These are phyloP conservation scores for Romanogobio albipinnatus DNA, from an alignment of 2,113 vertebrate genomes.

Conservation along the genomic window DNA sequence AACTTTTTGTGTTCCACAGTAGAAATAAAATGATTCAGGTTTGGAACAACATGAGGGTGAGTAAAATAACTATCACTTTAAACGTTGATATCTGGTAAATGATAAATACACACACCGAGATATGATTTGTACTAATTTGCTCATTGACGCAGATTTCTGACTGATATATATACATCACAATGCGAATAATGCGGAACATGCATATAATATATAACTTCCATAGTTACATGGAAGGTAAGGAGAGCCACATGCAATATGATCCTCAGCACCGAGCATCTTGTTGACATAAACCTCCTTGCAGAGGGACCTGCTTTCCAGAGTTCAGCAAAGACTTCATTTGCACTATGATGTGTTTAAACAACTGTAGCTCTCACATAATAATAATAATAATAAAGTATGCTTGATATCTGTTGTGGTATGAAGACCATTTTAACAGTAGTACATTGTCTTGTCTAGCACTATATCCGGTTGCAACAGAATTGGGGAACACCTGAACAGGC, in stretches of 20 bases:
- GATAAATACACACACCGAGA: not conserved
- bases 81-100: not conserved
- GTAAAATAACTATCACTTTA: not conserved
- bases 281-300: constrained; percentile 72
- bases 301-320: constrained; percentile 51
- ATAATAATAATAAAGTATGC: constrained; percentile 20
- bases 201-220: constrained; percentile 75
- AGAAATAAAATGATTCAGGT: not conserved
- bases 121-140: not conserved
- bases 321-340: constrained; percentile 62
- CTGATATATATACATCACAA: constrained; percentile 5
- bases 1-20: not conserved
- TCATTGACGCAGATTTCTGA: not conserved
- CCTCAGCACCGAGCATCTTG: constrained; percentile 68
- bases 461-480: not conserved
- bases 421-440: not conserved
- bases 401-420: constrained; percentile 16
- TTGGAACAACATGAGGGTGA: not conserved
- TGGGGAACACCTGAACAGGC: not conserved
- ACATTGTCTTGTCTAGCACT: not conserved
- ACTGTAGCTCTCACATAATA: constrained; percentile 6
- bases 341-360: constrained; percentile 32
- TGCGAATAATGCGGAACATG: constrained; percentile 47
- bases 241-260: constrained; percentile 72
- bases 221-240: constrained; percentile 66